Evolutionary conservation across 1,140 invertebrate genomes (phyloP).

Genomic region (Anastrepha ludens): DNA sequence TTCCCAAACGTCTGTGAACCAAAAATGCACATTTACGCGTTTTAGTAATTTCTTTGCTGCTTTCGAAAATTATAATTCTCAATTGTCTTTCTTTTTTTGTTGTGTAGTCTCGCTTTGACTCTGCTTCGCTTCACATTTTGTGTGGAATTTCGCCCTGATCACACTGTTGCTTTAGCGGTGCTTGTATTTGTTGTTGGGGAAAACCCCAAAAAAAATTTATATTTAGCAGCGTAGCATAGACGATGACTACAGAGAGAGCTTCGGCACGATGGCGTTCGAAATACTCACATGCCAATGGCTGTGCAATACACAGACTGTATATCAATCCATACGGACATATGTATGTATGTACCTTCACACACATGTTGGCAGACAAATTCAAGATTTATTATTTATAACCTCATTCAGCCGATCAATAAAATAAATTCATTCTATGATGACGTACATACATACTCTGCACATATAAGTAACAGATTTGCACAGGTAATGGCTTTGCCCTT

Average conservation of each 20-base stretch:
- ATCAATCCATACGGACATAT: too few relatives aligned
- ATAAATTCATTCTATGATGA: background rate
- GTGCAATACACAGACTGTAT: too few relatives aligned
- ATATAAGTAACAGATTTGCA: background rate
- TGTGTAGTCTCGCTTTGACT: background rate
- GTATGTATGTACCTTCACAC: background rate
- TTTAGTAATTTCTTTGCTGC: background rate
- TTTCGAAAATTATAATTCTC: constrained; percentile 3
- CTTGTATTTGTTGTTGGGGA: constrained; percentile 52
- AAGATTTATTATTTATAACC: background rate
- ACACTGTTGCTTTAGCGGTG: constrained; percentile 24
- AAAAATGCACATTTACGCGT: too few relatives aligned
- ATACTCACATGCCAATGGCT: background rate
- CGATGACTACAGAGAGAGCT: constrained; percentile 8
- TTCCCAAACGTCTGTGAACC: too few relatives aligned
- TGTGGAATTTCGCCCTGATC: constrained; percentile 25
- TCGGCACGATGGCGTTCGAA: background rate
- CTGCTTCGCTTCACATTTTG: background rate
- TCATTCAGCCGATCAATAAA: background rate
- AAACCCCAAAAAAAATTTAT: constrained; percentile 58
- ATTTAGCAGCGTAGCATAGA: constrained; percentile 53
- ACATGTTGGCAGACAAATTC: background rate
- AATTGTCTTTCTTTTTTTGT: background rate
- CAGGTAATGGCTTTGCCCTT: background rate
- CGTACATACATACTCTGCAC: background rate